phyloP scores from a whole-genome alignment of 2,113 vertebrate genomes.

The Phaethon lepturus region DNA sequence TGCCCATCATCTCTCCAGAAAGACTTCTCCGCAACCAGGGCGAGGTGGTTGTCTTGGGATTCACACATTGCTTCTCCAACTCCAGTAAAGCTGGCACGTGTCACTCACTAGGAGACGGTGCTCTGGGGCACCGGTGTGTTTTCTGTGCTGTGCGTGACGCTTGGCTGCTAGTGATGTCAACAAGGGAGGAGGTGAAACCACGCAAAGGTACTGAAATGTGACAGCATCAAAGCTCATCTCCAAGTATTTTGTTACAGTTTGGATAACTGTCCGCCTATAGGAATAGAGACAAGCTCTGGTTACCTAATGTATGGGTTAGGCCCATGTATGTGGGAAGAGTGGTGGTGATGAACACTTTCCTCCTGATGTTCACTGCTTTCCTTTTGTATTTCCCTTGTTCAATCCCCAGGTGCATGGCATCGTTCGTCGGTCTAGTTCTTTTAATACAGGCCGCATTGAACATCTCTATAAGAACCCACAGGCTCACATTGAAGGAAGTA shows the following conservation, averaged over 20 bases:
- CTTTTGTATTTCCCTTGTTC: neutral
- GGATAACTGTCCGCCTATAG: neutral
- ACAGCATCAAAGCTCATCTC: neutral
- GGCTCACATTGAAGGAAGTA: constrained; percentile 95
- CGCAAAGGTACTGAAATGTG: neutral
- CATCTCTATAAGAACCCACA: constrained; percentile 96
- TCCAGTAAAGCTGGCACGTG: neutral
- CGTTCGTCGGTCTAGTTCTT: constrained; percentile 94
- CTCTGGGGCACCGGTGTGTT: neutral
- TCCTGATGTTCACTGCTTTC: neutral
- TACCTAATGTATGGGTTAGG: neutral
- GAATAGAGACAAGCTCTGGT: neutral
- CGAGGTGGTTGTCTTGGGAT: neutral
- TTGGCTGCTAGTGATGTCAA: neutral
- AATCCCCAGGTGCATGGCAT: constrained; percentile 92
- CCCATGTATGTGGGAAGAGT: neutral
- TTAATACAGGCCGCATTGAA: constrained; percentile 97
- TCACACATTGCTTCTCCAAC: neutral
- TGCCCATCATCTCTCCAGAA: neutral
- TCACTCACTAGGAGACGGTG: neutral
- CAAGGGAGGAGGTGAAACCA: neutral
- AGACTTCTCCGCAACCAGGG: neutral
- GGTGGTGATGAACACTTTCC: neutral
- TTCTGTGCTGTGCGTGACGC: neutral
- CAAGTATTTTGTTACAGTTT: neutral